Percentiles rank a stretch among this genome's conserved stretches.
phyloP scores from a whole-genome alignment of 2,113 vertebrate species.

The Archocentrus centrarchus region DNA sequence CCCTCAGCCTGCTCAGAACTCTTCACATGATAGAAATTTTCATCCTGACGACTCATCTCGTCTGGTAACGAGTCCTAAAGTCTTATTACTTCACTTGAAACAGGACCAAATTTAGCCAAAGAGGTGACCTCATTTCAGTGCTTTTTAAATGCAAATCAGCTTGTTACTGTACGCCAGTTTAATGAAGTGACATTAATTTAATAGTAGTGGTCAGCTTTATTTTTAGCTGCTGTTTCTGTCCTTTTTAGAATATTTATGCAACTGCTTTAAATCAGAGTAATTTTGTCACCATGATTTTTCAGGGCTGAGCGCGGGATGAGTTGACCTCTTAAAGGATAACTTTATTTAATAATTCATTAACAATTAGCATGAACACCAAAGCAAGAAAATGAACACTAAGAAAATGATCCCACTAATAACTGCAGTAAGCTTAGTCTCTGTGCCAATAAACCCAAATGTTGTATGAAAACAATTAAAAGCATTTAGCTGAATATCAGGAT shows the following conservation, averaged over 20 bases:
- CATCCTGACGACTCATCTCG: slow-evolving; percentile 40
- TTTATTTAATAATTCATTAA: background rate
- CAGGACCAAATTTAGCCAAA: slow-evolving; percentile 43
- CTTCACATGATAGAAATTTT: slow-evolving; percentile 10
- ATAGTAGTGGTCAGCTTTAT: background rate
- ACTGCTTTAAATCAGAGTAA: background rate
- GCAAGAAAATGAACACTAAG: background rate
- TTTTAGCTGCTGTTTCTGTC: background rate
- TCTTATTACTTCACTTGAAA: slow-evolving; percentile 51
- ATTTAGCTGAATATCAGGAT: background rate
- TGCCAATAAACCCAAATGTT: background rate
- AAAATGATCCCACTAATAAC: background rate
- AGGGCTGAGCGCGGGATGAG: background rate
- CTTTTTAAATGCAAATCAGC: slow-evolving; percentile 57
- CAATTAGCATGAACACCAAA: background rate
- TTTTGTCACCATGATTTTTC: background rate
- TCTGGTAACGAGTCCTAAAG: slow-evolving; percentile 47
- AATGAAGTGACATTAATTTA: slow-evolving; percentile 30
- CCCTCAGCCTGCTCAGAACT: slow-evolving; percentile 25
- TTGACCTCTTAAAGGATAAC: background rate
- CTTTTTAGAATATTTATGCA: background rate
- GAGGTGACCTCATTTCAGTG: slow-evolving; percentile 37
- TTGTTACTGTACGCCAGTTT: slow-evolving; percentile 28
- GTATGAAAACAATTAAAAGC: slow-evolving; percentile 1
- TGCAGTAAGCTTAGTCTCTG: background rate